A percentile compares a stretch with the other conserved stretches of the same genome.
phyloP scores from a whole-genome alignment of 1,140 invertebrate genomes.

The Calephelis nemesis region DNA sequence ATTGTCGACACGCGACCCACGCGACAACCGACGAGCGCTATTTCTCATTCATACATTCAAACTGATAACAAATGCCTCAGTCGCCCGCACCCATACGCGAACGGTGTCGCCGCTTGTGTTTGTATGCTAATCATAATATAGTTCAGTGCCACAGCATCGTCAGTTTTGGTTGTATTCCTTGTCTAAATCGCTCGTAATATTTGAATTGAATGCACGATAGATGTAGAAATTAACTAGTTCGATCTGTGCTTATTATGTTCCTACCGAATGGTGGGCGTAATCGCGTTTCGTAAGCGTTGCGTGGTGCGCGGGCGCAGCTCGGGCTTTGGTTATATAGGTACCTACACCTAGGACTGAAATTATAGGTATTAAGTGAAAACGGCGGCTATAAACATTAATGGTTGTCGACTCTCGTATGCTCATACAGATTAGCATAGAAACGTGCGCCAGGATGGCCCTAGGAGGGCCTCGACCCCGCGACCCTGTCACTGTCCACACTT shows the following conservation, averaged over 20 bases:
- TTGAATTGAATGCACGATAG: slow-evolving; percentile 77
- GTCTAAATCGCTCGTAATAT: slow-evolving; percentile 76
- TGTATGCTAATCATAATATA: slow-evolving; percentile 71
- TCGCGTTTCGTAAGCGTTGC: slow-evolving; percentile 69
- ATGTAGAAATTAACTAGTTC: slow-evolving; percentile 73
- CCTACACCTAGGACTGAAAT: slow-evolving; percentile 42
- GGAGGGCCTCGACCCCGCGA: slow-evolving; percentile 67
- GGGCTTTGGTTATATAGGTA: background rate
- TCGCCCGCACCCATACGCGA: slow-evolving; percentile 70
- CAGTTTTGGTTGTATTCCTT: slow-evolving; percentile 70
- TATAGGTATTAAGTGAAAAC: slow-evolving; percentile 61
- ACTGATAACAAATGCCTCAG: slow-evolving; percentile 71
- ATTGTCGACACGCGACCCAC: slow-evolving; percentile 74
- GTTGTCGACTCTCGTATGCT: slow-evolving; percentile 61
- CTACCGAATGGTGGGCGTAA: slow-evolving; percentile 51
- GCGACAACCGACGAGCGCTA: slow-evolving; percentile 58
- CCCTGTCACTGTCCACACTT: slow-evolving; percentile 66
- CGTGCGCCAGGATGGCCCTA: slow-evolving; percentile 57
- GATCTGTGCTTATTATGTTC: slow-evolving; percentile 49
- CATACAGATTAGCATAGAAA: slow-evolving; percentile 74
- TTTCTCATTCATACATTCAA: slow-evolving; percentile 79
- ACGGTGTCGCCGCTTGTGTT: slow-evolving; percentile 64
- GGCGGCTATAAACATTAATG: slow-evolving; percentile 69
- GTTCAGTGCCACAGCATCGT: slow-evolving; percentile 68
- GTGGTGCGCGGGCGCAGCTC: slow-evolving; percentile 50